These are phyloP conservation scores for Heliangelus exortis DNA, from an alignment of 2,797 vertebrate species.

Conservation along the genomic window DNA sequence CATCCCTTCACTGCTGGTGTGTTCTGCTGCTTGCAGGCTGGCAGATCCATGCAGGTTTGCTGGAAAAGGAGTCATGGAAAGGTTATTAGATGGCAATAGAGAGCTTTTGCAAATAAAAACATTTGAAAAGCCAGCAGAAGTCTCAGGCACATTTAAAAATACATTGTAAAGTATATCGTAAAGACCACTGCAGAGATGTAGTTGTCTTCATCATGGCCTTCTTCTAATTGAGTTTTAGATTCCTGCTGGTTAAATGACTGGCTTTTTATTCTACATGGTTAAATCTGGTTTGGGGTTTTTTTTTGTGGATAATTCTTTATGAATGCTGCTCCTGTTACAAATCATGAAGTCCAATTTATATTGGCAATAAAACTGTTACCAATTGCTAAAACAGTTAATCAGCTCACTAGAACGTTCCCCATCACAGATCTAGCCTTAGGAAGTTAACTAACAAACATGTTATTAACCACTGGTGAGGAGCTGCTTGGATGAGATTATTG, in stretches of 20 bases:
- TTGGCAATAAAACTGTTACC: constrained; percentile 28
- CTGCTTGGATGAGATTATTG: constrained; percentile 48
- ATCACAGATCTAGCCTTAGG: constrained; percentile 26
- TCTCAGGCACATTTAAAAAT: neutral
- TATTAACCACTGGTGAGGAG: constrained; percentile 60
- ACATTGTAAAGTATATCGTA: neutral
- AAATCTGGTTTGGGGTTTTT: neutral
- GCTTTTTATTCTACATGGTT: neutral
- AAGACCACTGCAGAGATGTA: neutral
- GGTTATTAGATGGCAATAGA: neutral
- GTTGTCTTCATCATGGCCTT: neutral
- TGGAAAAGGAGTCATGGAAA: neutral
- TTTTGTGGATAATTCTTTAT: constrained; percentile 1
- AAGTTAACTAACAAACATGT: constrained; percentile 65
- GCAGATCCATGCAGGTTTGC: neutral
- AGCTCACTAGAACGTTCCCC: constrained; percentile 16
- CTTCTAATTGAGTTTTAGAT: constrained; percentile 12
- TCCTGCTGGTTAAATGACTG: neutral
- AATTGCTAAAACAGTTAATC: constrained; percentile 33
- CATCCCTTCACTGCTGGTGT: neutral
- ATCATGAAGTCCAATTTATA: constrained; percentile 35
- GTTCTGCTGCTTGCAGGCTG: neutral
- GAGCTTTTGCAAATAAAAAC: constrained; percentile 12
- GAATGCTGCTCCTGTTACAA: constrained; percentile 15
- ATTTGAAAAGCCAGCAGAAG: neutral